A percentile compares a stretch with the other conserved stretches of the same genome.
Conservation (phyloP, 2,888 invertebrate species). For the Acleris laterana region DNA sequence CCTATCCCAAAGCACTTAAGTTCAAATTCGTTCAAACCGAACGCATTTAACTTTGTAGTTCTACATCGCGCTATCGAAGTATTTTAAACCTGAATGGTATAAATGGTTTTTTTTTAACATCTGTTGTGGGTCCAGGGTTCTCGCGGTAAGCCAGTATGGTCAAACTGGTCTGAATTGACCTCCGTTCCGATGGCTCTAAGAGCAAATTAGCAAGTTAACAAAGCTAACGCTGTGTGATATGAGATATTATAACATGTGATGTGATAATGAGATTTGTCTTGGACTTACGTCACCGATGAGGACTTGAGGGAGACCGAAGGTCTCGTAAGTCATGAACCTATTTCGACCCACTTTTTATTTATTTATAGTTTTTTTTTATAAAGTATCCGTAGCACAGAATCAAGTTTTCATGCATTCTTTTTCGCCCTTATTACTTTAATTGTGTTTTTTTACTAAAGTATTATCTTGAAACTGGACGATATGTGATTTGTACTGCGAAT, state of each 20-base stretch:
- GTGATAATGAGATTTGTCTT: no score
- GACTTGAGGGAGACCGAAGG: no score
- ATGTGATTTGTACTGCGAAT: no score
- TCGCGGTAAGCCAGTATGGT: conserved; percentile 16
- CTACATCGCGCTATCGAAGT: conserved; percentile 22
- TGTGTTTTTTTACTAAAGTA: no score
- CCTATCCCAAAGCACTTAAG: not conserved
- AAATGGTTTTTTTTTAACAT: not conserved
- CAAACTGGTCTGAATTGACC: conserved; percentile 16
- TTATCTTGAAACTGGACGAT: no score
- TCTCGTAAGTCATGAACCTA: not conserved
- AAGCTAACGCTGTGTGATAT: no score
- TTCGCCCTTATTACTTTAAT: no score
- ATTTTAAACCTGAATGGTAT: not conserved
- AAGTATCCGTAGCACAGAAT: no score
- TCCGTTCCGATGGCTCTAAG: conserved; percentile 18
- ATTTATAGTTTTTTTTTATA: no score
- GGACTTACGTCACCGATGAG: no score
- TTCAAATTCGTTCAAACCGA: not conserved
- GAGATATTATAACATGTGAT: no score
- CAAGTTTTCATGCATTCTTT: no score
- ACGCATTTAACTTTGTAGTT: not conserved
- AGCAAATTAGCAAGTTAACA: not conserved
- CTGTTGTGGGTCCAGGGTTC: not conserved
- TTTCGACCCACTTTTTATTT: conserved; percentile 22